phyloP scores from a whole-genome alignment of 2,797 vertebrate species.

The Muscicapa comitata region DNA sequence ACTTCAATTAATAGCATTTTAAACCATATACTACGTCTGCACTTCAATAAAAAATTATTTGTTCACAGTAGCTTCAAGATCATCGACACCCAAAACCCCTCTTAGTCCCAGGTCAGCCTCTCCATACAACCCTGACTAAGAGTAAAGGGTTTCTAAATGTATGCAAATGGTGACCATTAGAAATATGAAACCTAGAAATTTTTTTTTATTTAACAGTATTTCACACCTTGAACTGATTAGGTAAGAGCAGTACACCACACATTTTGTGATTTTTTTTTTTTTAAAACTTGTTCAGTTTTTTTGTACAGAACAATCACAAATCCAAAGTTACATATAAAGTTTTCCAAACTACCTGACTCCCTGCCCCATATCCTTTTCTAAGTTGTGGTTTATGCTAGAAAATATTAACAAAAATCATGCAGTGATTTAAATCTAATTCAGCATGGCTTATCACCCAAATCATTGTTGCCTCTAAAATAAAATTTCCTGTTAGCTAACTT shows the following conservation, averaged over 20 bases:
- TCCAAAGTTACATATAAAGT: neutral
- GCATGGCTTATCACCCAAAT: neutral
- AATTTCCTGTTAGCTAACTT: neutral
- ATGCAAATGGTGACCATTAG: neutral
- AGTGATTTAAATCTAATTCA: neutral
- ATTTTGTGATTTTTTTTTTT: neutral
- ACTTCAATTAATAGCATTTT: neutral
- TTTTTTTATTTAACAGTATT: neutral
- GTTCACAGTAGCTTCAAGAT: neutral
- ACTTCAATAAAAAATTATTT: neutral
- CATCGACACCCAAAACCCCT: neutral
- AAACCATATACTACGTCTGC: neutral
- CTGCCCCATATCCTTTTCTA: neutral
- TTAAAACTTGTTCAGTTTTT: neutral
- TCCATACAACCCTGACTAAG: neutral
- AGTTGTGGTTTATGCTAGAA: neutral
- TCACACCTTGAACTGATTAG: neutral
- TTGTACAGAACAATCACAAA: neutral
- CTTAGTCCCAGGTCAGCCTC: neutral
- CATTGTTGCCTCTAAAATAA: neutral
- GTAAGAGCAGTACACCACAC: neutral
- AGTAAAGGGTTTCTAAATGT: neutral
- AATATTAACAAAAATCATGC: neutral
- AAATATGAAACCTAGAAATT: neutral
- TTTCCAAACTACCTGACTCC: neutral